Evolutionary conservation across 2,797 vertebrate species (phyloP), one percentile per base, ranked within the genome.

Genomic region (Manis crassicaudata): DNA sequence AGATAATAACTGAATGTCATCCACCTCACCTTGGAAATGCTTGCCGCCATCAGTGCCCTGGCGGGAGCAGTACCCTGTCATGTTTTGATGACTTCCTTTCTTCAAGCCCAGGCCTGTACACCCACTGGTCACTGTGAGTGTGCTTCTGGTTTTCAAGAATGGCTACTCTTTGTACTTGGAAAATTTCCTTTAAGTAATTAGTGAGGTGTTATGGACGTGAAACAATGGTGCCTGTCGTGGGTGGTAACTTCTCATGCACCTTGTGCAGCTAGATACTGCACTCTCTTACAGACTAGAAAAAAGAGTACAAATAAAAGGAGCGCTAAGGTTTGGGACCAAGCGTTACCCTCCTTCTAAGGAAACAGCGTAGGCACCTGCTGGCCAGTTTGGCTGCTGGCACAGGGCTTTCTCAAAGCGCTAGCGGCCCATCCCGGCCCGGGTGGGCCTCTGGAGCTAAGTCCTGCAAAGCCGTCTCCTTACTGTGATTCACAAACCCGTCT

Each of bases 161-260:
- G 92, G 82, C 18, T 65, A 72, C 37, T 67, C n/a, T 91, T 52
- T 89, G 54, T 54, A 40, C 46, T 43, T n/a, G 76, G 29, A 93
- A 81, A 56, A 89, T 92, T 96, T 73, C 77, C 96, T 87, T 89
- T 76, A 70, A 95, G 58, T 92, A 94, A 95, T 40, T 11, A 46
- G 67, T 70, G 81, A 86, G 43, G 65, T 67, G 11, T 72, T 27
- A 9, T 63, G 88, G 95, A 75, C 97, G 8, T 68, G 50, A 92
- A 91, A 88, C 95, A 76, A 3, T 90, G 94, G 81, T 95, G 25
- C 63, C 95, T 18, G 1, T 85, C 16, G 17, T 87, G 77, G 75
- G 63, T 88, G 70, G 43, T 43, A 89, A 62, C 6, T 0, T 97
- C 94, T 82, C 32, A 58, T 18, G 94, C 46, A 54, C 68, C 67